Evolutionary conservation across 2,113 vertebrate species (phyloP).

Genomic region (Laticauda laticaudata): DNA sequence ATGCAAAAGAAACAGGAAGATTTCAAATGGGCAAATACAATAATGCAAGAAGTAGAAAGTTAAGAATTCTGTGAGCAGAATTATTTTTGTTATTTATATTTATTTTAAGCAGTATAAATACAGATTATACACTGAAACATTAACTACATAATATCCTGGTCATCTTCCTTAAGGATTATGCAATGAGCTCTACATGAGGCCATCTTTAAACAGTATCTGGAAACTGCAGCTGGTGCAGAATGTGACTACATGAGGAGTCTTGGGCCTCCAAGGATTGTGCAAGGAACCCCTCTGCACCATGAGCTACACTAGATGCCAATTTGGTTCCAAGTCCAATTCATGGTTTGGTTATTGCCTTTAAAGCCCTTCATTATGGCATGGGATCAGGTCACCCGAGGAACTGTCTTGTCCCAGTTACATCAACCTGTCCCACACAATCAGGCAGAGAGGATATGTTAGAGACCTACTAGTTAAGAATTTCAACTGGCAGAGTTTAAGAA

Average conservation of each 20-base stretch:
- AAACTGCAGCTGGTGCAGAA: background rate
- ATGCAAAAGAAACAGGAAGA: background rate
- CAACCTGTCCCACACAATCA: background rate
- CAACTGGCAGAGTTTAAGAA: background rate
- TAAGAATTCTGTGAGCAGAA: background rate
- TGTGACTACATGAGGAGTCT: background rate
- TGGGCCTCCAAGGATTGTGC: background rate
- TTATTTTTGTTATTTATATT: background rate
- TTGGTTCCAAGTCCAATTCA: background rate
- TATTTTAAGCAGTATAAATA: background rate
- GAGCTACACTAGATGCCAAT: background rate
- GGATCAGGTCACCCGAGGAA: background rate
- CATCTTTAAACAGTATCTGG: background rate
- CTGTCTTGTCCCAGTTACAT: background rate
- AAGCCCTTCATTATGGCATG: background rate
- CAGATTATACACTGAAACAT: background rate
- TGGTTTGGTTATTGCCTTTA: background rate
- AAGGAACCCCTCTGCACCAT: background rate
- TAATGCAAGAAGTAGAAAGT: background rate
- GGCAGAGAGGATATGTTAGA: background rate
- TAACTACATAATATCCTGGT: background rate
- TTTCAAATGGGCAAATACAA: background rate
- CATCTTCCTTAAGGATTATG: background rate
- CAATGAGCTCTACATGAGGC: background rate
- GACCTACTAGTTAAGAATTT: background rate